phyloP scores from a whole-genome alignment of 2,888 invertebrate genomes.

The Elegia similella region DNA sequence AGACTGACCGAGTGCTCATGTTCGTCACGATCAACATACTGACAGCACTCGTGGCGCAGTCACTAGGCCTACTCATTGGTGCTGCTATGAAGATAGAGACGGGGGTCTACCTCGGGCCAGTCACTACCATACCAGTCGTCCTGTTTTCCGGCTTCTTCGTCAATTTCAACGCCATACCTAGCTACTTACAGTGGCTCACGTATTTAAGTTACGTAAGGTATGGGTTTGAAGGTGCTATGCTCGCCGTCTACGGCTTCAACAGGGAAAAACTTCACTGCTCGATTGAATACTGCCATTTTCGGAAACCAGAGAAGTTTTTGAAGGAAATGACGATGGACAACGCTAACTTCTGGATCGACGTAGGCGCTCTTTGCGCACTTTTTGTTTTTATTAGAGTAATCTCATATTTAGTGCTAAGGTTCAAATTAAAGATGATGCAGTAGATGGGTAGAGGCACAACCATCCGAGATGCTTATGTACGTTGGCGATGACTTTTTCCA shows the following conservation, averaged over 20 bases:
- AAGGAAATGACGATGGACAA: constrained; percentile 92
- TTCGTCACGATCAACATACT: constrained; percentile 87
- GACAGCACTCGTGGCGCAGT: constrained; percentile 95
- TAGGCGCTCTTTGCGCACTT: constrained; percentile 89
- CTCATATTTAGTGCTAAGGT: constrained; percentile 91
- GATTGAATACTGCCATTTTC: constrained; percentile 91
- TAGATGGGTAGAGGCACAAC: constrained; percentile 53
- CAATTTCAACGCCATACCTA: constrained; percentile 94
- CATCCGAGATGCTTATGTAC: constrained; percentile 17
- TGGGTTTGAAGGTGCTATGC: constrained; percentile 95
- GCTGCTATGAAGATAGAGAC: constrained; percentile 94
- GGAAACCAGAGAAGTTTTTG: constrained; percentile 90
- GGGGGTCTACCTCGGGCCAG: constrained; percentile 91
- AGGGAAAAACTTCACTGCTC: constrained; percentile 91
- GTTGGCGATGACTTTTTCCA: constrained; percentile 25
- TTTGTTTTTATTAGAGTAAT: constrained; percentile 89
- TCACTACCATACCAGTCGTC: constrained; percentile 94
- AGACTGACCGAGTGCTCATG: constrained; percentile 90
- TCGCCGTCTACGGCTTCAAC: constrained; percentile 94
- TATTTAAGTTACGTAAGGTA: constrained; percentile 94
- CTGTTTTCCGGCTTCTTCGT: constrained; percentile 97
- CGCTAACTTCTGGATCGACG: constrained; percentile 91
- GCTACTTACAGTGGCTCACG: constrained; percentile 93
- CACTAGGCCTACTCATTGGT: constrained; percentile 94
- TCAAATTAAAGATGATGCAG: constrained; percentile 85